Evolutionary conservation across 2,888 invertebrate genomes (phyloP).

Genomic region (Limenitis camilla): DNA sequence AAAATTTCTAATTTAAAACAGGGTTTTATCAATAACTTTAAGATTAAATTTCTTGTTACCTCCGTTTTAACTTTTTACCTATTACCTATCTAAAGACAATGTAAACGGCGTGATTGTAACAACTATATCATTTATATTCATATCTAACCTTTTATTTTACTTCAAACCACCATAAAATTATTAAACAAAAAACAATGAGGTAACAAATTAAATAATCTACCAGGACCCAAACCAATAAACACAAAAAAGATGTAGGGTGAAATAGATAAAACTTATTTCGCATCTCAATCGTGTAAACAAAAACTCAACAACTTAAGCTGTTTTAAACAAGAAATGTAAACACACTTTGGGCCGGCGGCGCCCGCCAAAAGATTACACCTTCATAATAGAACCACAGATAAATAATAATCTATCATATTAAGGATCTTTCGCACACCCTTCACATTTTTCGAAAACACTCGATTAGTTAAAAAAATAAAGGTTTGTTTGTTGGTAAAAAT

Average conservation of each 20-base stretch:
- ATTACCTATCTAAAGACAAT: no score
- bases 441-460: slow-evolving; percentile 53
- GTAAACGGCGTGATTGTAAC: no score
- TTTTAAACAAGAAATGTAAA: slow-evolving; percentile 39
- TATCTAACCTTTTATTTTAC: no score
- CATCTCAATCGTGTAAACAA: slow-evolving; percentile 47
- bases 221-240: neutral
- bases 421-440: slow-evolving; percentile 59
- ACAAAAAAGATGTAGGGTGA: neutral
- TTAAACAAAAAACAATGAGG: neutral
- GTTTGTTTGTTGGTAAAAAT: slow-evolving; percentile 1
- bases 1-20: no score
- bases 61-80: no score
- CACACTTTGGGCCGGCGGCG: slow-evolving; percentile 44
- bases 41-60: no score
- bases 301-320: slow-evolving; percentile 35
- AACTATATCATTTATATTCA: no score
- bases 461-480: slow-evolving; percentile 25
- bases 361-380: slow-evolving; percentile 53
- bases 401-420: slow-evolving; percentile 29
- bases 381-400: slow-evolving; percentile 29
- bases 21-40: no score
- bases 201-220: neutral
- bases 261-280: slow-evolving; percentile 31
- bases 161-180: no score